These are phyloP conservation scores for Crax fasciolata DNA, from an alignment of 2,797 vertebrate genomes.

Conservation along the genomic window DNA sequence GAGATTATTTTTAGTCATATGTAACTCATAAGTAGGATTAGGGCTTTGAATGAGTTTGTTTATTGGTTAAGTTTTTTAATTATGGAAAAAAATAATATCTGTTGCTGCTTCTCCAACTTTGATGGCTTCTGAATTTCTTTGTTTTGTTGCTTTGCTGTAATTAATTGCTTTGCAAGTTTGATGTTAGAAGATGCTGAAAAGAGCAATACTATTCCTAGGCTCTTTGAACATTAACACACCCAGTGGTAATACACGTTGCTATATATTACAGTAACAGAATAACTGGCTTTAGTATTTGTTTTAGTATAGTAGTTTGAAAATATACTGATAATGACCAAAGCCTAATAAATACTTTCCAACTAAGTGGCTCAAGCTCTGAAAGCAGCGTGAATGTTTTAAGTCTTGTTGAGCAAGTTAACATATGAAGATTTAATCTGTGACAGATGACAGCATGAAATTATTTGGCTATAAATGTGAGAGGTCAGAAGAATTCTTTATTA, in stretches of 20 bases:
- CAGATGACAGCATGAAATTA: slow-evolving; percentile 13
- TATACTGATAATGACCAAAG: not conserved
- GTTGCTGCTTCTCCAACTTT: slow-evolving; percentile 17
- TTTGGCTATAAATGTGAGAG: slow-evolving; percentile 18
- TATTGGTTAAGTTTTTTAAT: not conserved
- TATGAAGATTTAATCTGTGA: not conserved
- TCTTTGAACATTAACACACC: slow-evolving; percentile 32
- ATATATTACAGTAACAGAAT: not conserved
- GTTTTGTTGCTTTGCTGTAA: slow-evolving; percentile 61
- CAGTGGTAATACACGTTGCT: not conserved
- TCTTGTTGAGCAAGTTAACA: not conserved
- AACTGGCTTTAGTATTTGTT: slow-evolving; percentile 2
- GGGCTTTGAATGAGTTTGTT: not conserved
- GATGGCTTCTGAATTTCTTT: slow-evolving; percentile 66
- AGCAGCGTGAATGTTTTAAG: slow-evolving; percentile 29
- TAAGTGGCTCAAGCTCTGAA: slow-evolving; percentile 28
- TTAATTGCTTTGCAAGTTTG: slow-evolving; percentile 73
- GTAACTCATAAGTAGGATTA: not conserved
- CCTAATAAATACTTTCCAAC: not conserved
- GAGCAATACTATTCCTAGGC: slow-evolving; percentile 30
- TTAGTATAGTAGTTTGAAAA: slow-evolving; percentile 7
- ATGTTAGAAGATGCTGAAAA: slow-evolving; percentile 67
- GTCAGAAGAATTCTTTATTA: slow-evolving; percentile 22
- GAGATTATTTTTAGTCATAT: not conserved
- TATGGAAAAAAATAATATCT: slow-evolving; percentile 7